Percentiles rank a stretch among this genome's conserved stretches.
phyloP scores from a whole-genome alignment of 1,140 invertebrate species.

The Listronotus oregonensis region DNA sequence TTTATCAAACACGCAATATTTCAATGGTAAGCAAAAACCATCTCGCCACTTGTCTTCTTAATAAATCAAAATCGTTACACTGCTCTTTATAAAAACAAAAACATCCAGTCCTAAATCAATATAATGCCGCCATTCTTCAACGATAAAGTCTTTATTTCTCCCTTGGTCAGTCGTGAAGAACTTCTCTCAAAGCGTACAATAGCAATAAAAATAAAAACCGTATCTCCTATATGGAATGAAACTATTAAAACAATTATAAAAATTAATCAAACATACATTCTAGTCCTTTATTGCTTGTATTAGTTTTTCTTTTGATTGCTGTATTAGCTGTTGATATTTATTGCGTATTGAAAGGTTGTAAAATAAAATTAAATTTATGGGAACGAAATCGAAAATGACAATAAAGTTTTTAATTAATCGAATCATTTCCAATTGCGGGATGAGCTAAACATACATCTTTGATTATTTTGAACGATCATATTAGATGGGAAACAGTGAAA shows the following conservation, averaged over 20 bases:
- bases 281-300: conserved; percentile 13
- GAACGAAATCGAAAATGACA: too few relatives aligned
- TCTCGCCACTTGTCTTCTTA: neutral
- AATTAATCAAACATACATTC: conserved; percentile 22
- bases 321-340: too few relatives aligned
- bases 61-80: conserved; percentile 15
- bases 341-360: too few relatives aligned
- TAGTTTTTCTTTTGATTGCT: conserved; percentile 4
- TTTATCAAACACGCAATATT: too few relatives aligned
- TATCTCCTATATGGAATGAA: conserved; percentile 19
- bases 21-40: too few relatives aligned
- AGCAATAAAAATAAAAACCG: conserved; percentile 17
- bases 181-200: neutral
- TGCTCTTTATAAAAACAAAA: conserved; percentile 11
- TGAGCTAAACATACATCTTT: too few relatives aligned
- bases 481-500: too few relatives aligned
- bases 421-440: too few relatives aligned
- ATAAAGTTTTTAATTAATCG: too few relatives aligned
- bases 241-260: conserved; percentile 24
- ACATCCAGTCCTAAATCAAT: conserved; percentile 16
- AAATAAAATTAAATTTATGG: too few relatives aligned
- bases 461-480: too few relatives aligned
- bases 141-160: conserved; percentile 21
- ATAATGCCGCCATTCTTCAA: conserved; percentile 24
- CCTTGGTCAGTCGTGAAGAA: conserved; percentile 14